Conservation (phyloP, 2,113 vertebrate genomes). For the Apeltes quadracus region DNA sequence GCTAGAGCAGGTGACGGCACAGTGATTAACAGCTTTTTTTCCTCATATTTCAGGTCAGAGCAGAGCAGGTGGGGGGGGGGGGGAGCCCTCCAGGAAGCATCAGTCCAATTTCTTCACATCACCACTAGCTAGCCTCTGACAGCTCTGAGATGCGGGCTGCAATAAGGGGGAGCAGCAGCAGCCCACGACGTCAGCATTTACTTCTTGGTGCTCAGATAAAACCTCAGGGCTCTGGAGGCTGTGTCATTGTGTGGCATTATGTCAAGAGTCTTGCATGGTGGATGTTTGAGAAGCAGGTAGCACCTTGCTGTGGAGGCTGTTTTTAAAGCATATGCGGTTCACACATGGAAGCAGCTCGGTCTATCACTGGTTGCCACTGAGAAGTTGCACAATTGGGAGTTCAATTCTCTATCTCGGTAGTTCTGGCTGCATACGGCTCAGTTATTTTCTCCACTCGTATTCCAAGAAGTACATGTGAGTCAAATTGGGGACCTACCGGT, state of each 20-base stretch:
- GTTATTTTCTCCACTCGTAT: constrained; percentile 19
- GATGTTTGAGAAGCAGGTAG: constrained; percentile 16
- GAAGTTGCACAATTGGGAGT: constrained; percentile 23
- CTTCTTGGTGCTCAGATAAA: constrained; percentile 82
- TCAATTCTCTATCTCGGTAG: neutral
- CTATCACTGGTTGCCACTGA: constrained; percentile 7
- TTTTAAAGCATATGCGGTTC: constrained; percentile 9
- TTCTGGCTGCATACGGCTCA: constrained; percentile 17
- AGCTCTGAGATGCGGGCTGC: constrained; percentile 84
- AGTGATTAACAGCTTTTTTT: constrained; percentile 55
- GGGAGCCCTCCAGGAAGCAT: constrained; percentile 61
- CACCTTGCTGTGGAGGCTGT: neutral
- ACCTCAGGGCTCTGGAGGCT: constrained; percentile 80
- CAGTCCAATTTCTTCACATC: constrained; percentile 85
- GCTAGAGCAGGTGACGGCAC: constrained; percentile 57
- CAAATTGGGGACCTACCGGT: constrained; percentile 14
- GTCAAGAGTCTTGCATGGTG: constrained; percentile 73
- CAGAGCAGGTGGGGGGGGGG: constrained; percentile 13
- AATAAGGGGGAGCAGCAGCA: constrained; percentile 86
- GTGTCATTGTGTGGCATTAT: constrained; percentile 78
- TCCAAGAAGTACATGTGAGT: constrained; percentile 22
- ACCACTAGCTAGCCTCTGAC: constrained; percentile 85
- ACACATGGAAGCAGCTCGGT: constrained; percentile 15
- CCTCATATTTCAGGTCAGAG: constrained; percentile 57
- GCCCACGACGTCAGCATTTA: constrained; percentile 84